A percentile compares a stretch with the other conserved stretches of the same genome.
Conservation (phyloP, 2,113 vertebrate genomes). For the Dissostichus mawsoni region DNA sequence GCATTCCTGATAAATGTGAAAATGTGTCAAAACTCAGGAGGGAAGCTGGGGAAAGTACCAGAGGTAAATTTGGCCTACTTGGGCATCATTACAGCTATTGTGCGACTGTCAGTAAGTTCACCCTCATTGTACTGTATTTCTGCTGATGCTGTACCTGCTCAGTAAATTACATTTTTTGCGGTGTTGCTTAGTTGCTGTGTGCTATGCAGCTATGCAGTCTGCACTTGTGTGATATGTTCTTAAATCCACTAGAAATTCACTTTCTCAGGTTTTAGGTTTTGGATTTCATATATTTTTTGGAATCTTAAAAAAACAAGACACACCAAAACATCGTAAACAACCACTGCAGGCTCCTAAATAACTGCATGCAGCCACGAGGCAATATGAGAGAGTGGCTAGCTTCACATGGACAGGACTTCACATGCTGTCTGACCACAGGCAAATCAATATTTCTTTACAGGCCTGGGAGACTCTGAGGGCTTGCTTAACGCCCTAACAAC, state of each 20-base stretch:
- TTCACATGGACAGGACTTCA: conserved; percentile 72
- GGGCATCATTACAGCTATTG: conserved; percentile 77
- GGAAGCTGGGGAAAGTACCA: conserved; percentile 70
- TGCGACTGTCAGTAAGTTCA: conserved; percentile 69
- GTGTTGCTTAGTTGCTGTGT: conserved; percentile 6
- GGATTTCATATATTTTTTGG: background rate
- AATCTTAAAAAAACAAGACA: conserved; percentile 7
- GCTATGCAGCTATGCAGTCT: background rate
- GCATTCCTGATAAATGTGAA: conserved; percentile 80
- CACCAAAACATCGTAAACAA: conserved; percentile 29
- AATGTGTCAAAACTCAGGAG: conserved; percentile 83
- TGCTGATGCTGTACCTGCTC: conserved; percentile 48
- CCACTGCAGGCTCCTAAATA: conserved; percentile 42
- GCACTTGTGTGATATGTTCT: background rate
- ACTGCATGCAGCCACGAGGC: conserved; percentile 56
- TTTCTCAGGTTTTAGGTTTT: background rate
- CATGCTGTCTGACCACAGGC: conserved; percentile 73
- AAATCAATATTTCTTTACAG: conserved; percentile 80
- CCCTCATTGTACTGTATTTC: conserved; percentile 43
- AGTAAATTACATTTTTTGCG: conserved; percentile 33
- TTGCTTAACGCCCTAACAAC: conserved; percentile 78
- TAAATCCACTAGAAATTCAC: conserved; percentile 11
- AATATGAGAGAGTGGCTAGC: conserved; percentile 47
- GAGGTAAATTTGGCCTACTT: conserved; percentile 78
- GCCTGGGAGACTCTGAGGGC: conserved; percentile 72